Evolutionary conservation across 2,888 invertebrate genomes (phyloP), one percentile per base, ranked within the genome.

Genomic region (Meta bourneti): DNA sequence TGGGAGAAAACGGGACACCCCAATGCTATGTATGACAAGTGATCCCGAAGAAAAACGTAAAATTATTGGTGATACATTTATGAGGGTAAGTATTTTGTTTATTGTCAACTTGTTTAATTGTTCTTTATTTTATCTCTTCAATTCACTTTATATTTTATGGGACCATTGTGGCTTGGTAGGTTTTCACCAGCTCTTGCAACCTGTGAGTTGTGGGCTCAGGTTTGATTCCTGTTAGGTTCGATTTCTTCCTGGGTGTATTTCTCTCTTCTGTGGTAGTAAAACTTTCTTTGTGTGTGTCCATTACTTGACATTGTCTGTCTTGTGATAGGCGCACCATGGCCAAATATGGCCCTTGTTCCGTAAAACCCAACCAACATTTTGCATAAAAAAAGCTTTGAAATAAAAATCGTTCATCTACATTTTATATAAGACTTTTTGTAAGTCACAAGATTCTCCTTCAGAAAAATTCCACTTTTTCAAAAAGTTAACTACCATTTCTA

Each of bases 61-160:
- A 96, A 99, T 99, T 94, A 99, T 99, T 94, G 99, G 99, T 20
- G 99, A 99, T 95, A 98, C 99, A 87, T 99, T 99, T 96, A 98
- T 99, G 93, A 97, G 97, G 94, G 96, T 96, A 94, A 86, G 93
- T 74, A n/a, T 4, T 69, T 77, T 19, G 71, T 49, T 19, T 13
- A 49, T 49, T 77, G 4, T 51, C 0, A 49, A 11, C 1, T 20
- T 49, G 11, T 77, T 49, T 8, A 49, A 49, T 51, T 49, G n/a
- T 19, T 51, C 16, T 77, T 77, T 16, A 0, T 51, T 77, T 52
- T 13, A 34, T 75, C 7, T 75, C 5, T 75, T 75, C 7, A 8
- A 9, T 7, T 11, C 7, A 16, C 5, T 16, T 7, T 19, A 71
- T 7, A 2, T 19, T 71, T 71, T 71, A 71, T 8, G 8, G 4